A percentile compares a stretch with the other conserved stretches of the same genome.
These are phyloP conservation scores for Phainopepla nitens DNA, from an alignment of 2,113 vertebrate species.

Conservation along the genomic window DNA sequence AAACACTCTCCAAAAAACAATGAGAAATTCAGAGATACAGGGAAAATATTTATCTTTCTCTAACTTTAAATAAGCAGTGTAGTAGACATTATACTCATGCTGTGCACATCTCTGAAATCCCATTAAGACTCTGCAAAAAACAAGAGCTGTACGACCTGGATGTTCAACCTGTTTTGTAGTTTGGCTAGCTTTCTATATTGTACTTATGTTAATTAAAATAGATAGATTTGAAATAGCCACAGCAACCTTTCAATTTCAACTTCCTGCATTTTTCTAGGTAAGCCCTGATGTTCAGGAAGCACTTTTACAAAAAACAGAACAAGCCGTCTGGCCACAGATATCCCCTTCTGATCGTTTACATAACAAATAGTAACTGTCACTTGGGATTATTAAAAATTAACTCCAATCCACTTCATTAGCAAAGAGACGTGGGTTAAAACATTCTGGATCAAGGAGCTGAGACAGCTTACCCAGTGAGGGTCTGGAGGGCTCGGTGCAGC, in stretches of 20 bases:
- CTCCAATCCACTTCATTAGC: not conserved
- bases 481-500: not conserved
- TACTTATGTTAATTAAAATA: not conserved
- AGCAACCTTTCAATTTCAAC: not conserved
- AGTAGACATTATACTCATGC: not conserved
- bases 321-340: not conserved
- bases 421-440: not conserved
- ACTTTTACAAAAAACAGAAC: not conserved
- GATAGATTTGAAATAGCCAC: not conserved
- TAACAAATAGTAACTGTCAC: not conserved
- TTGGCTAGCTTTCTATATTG: not conserved
- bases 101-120: not conserved
- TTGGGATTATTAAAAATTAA: not conserved
- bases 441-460: fast-evolving
- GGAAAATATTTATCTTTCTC: not conserved
- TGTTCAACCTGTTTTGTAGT: not conserved
- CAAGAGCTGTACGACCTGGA: not conserved
- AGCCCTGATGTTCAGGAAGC: not conserved
- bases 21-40: not conserved
- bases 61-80: fast-evolving
- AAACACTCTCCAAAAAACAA: not conserved
- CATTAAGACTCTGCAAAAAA: not conserved
- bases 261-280: not conserved
- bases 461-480: fast-evolving
- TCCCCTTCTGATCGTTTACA: not conserved